Evolutionary conservation across 2,888 invertebrate genomes (phyloP).

Genomic region (Dascillus cervinus): DNA sequence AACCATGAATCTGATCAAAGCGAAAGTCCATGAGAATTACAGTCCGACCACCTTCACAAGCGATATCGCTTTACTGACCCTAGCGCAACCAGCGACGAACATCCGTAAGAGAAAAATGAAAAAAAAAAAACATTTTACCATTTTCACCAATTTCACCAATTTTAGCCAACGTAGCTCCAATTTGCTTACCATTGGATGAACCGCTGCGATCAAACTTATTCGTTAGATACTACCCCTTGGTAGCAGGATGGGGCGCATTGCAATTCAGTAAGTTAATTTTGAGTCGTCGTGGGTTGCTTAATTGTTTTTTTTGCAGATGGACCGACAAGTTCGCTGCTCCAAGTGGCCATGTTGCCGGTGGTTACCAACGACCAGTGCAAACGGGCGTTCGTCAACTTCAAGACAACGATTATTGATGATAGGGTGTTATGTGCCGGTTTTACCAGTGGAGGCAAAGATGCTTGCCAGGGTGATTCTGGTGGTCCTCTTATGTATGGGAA

Average conservation of each 20-base stretch:
- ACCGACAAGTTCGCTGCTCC: slow-evolving; percentile 54
- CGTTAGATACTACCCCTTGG: slow-evolving; percentile 54
- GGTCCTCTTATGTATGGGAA: slow-evolving; percentile 62
- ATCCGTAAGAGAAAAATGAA: too few species aligned
- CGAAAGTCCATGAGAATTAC: slow-evolving; percentile 61
- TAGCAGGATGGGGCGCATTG: slow-evolving; percentile 79
- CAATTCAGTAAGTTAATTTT: slow-evolving; percentile 65
- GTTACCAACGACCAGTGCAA: slow-evolving; percentile 54
- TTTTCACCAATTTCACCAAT: too few species aligned
- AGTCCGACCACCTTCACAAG: slow-evolving; percentile 48
- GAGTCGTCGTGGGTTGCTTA: neutral
- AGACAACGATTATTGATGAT: slow-evolving; percentile 50
- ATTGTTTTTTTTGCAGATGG: slow-evolving; percentile 49
- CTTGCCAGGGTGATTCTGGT: slow-evolving; percentile 76
- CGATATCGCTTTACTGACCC: slow-evolving; percentile 70
- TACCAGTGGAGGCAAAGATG: slow-evolving; percentile 57
- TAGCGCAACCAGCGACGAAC: slow-evolving; percentile 49
- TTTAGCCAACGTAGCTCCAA: slow-evolving; percentile 60
- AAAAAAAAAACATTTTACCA: too few species aligned
- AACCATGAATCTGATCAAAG: slow-evolving; percentile 54
- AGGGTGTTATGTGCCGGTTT: slow-evolving; percentile 65
- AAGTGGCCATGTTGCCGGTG: slow-evolving; percentile 65
- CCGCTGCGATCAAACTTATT: slow-evolving; percentile 49
- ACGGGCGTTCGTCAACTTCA: slow-evolving; percentile 48
- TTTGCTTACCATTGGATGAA: slow-evolving; percentile 62